Evolutionary conservation across 1,140 invertebrate genomes (phyloP).

Genomic region (Cydia amplana): DNA sequence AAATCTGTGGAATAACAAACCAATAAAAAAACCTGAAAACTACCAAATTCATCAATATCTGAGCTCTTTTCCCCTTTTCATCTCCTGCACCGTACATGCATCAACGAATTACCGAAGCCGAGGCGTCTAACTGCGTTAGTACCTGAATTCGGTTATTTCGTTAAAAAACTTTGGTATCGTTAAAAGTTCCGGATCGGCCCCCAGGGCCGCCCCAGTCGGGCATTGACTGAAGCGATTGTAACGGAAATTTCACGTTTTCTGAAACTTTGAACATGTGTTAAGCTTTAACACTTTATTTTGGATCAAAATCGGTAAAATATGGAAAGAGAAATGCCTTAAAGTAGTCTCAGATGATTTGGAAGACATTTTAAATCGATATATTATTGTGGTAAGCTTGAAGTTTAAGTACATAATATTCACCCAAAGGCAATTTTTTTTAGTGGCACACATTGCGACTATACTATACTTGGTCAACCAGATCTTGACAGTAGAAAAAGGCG

Average conservation of each 20-base stretch:
- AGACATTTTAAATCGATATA: not conserved
- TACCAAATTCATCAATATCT: slow-evolving; percentile 13
- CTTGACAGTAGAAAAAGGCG: no score
- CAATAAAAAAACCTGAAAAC: not conserved
- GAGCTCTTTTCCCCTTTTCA: not conserved
- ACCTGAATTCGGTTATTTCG: slow-evolving; percentile 69
- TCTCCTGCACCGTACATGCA: slow-evolving; percentile 11
- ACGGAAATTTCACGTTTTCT: slow-evolving; percentile 15
- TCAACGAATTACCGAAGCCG: slow-evolving; percentile 27
- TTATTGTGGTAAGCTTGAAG: no score
- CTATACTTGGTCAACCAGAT: no score
- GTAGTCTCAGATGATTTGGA: not conserved
- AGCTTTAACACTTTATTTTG: slow-evolving; percentile 1
- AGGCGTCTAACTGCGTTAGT: slow-evolving; percentile 62
- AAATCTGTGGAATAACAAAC: not conserved
- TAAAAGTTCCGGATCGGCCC: slow-evolving; percentile 68
- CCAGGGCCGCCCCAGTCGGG: slow-evolving; percentile 39
- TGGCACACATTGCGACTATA: no score
- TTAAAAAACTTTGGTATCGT: slow-evolving; percentile 75
- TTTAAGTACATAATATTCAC: no score
- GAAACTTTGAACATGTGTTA: slow-evolving; percentile 8
- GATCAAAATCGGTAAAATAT: not conserved
- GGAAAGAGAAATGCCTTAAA: not conserved
- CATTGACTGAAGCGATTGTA: slow-evolving; percentile 20
- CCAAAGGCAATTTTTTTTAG: no score